Evolutionary conservation across 1,140 invertebrate species (phyloP).

Genomic region (Hydropsyche tenuis): DNA sequence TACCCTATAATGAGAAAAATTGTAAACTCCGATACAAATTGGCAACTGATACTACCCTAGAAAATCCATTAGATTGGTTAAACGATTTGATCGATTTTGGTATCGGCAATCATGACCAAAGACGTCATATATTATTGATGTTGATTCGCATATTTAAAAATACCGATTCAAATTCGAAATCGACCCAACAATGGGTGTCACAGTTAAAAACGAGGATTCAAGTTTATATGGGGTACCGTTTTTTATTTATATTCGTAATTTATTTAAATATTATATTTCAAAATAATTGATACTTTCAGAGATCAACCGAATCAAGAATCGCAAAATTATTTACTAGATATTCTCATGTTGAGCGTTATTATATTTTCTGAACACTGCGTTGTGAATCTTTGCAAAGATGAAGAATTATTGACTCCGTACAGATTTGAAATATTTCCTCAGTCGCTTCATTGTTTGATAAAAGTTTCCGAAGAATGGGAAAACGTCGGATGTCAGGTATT

Average conservation of each 20-base stretch:
- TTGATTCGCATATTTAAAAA: neutral
- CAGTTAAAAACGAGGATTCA: neutral
- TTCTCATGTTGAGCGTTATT: slow-evolving; percentile 9
- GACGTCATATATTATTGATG: neutral
- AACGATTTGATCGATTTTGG: slow-evolving; percentile 23
- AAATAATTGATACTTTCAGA: slow-evolving; percentile 21
- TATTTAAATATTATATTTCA: neutral
- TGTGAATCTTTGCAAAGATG: neutral
- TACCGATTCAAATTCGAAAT: neutral
- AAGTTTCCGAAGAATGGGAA: neutral
- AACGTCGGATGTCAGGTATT: slow-evolving; percentile 17
- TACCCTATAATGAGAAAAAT: slow-evolving; percentile 4
- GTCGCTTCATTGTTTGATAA: neutral
- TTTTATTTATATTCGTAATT: neutral
- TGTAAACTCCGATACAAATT: slow-evolving; percentile 13
- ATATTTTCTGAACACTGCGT: slow-evolving; percentile 25
- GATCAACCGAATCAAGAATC: neutral
- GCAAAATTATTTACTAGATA: slow-evolving; percentile 15
- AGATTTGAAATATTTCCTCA: slow-evolving; percentile 24
- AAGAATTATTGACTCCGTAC: neutral
- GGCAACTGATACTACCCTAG: neutral
- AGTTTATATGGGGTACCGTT: neutral
- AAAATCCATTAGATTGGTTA: slow-evolving; percentile 30
- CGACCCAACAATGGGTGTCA: neutral
- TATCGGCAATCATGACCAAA: slow-evolving; percentile 11